Conservation (phyloP, 2,888 invertebrate species). For the Eupithecia dodoneata region DNA sequence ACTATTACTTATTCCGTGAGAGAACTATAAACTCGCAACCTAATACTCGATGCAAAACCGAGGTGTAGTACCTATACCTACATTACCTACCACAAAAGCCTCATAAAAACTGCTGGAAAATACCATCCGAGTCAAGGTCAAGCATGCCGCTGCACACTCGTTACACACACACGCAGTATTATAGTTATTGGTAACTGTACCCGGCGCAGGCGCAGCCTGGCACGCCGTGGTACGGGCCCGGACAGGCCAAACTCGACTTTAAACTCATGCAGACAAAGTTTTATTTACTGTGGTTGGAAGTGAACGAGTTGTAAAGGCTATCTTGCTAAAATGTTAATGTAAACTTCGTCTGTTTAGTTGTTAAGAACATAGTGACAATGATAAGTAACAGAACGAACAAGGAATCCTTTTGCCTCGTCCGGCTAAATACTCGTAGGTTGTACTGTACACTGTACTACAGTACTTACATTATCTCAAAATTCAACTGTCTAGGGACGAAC, state of each 20-base stretch:
- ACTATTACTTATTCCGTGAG: background rate
- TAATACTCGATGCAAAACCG: background rate
- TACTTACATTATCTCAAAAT: background rate
- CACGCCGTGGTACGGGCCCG: constrained; percentile 69
- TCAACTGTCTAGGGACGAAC: background rate
- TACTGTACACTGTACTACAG: too few relatives aligned
- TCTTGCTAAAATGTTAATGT: constrained; percentile 2
- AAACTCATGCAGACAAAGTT: constrained; percentile 41
- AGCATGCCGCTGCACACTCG: constrained; percentile 4
- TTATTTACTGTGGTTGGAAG: constrained; percentile 38
- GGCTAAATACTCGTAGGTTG: too few relatives aligned
- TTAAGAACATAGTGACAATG: background rate
- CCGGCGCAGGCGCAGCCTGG: constrained; percentile 72
- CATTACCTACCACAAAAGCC: constrained; percentile 18
- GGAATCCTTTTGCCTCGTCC: background rate
- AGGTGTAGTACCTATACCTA: background rate
- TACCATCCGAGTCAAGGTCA: constrained; percentile 33
- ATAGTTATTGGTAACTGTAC: constrained; percentile 42
- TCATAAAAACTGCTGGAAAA: constrained; percentile 24
- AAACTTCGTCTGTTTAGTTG: background rate
- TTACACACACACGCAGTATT: constrained; percentile 19
- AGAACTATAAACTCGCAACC: background rate
- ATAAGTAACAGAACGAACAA: background rate
- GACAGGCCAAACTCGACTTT: constrained; percentile 49
- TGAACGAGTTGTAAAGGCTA: background rate